phyloP scores from a whole-genome alignment of 2,888 invertebrate species.

The Euplagia quadripunctaria region DNA sequence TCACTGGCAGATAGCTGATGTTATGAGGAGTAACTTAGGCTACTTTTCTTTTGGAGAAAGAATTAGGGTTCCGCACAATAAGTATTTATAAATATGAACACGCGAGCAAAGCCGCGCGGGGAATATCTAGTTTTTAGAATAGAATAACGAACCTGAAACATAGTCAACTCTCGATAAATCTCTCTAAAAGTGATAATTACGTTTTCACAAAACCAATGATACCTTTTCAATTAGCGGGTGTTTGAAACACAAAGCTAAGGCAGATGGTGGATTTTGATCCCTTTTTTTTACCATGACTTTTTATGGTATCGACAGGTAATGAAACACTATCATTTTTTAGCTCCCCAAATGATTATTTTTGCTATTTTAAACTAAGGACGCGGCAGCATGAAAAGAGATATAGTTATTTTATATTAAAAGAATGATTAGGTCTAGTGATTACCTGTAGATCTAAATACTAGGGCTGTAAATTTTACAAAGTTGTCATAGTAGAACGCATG shows the following conservation, averaged over 20 bases:
- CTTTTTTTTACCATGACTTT: conserved; percentile 52
- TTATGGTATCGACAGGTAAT: conserved; percentile 70
- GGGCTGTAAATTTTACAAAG: not conserved
- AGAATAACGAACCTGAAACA: not conserved
- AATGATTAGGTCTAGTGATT: not conserved
- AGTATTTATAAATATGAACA: too few species aligned
- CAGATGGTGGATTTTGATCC: conserved; percentile 50
- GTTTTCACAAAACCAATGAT: conserved; percentile 37
- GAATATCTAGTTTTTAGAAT: not conserved
- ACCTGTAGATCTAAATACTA: not conserved
- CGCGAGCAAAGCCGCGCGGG: too few species aligned
- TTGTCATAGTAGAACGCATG: not conserved
- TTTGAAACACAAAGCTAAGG: conserved; percentile 59
- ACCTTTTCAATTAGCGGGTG: conserved; percentile 72
- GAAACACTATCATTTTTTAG: conserved; percentile 29
- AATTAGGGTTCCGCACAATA: too few species aligned
- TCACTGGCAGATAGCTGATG: too few species aligned
- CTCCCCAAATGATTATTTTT: not conserved
- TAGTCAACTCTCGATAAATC: conserved; percentile 13
- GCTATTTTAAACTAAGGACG: not conserved
- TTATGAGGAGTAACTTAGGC: too few species aligned
- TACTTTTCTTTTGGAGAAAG: too few species aligned
- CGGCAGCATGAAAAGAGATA: not conserved
- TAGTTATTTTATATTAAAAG: not conserved
- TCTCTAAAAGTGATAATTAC: conserved; percentile 39